These are phyloP conservation scores for Dryobota labecula DNA, from an alignment of 2,888 invertebrate genomes.

Conservation along the genomic window DNA sequence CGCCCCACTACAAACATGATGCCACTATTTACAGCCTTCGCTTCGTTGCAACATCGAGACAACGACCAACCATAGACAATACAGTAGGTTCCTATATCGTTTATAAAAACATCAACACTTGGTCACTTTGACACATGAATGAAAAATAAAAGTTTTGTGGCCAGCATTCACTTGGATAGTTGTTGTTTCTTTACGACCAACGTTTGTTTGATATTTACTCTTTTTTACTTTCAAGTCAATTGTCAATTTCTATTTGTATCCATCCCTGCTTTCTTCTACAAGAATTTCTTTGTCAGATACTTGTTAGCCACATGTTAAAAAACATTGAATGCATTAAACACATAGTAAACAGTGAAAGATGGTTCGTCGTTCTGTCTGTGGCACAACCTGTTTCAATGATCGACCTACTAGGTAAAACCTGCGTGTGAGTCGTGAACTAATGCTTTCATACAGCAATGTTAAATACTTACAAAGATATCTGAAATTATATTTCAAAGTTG, in stretches of 20 bases:
- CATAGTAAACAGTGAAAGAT: conserved; percentile 20
- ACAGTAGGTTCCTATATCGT: neutral
- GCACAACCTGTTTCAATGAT: conserved; percentile 43
- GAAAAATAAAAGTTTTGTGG: neutral
- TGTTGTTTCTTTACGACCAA: conserved; percentile 8
- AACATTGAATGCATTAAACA: conserved; percentile 8
- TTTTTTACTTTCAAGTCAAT: conserved; percentile 37
- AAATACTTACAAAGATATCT: neutral
- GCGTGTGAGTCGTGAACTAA: neutral
- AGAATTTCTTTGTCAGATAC: conserved; percentile 20
- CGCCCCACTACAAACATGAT: conserved; percentile 40
- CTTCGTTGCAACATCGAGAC: conserved; percentile 37
- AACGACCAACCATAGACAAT: conserved; percentile 12
- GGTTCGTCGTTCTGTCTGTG: conserved; percentile 2
- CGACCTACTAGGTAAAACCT: conserved; percentile 10
- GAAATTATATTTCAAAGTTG: no score
- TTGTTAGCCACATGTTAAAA: conserved; percentile 22
- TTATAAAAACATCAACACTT: conserved; percentile 20
- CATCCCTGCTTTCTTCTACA: conserved; percentile 20
- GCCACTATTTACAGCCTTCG: conserved; percentile 40
- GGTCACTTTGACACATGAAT: conserved; percentile 25
- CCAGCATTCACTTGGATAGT: neutral
- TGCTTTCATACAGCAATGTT: conserved; percentile 22
- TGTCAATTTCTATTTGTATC: conserved; percentile 11
- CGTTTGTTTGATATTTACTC: conserved; percentile 14